phyloP scores from a whole-genome alignment of 2,113 vertebrate genomes.

The cattle (Bos taurus) region DNA sequence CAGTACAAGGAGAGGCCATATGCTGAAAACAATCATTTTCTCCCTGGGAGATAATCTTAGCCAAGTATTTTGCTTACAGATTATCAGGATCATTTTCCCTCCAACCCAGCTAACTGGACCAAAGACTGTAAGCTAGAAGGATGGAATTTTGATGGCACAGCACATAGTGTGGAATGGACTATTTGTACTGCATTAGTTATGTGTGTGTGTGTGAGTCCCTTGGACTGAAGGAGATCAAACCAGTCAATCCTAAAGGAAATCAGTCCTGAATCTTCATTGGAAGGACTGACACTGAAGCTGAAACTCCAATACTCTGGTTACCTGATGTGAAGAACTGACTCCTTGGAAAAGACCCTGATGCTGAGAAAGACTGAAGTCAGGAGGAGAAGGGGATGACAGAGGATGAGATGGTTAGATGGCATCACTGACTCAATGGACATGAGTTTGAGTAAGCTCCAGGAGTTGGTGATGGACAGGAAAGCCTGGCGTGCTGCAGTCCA shows the following conservation, averaged over 20 bases:
- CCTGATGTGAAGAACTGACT: not conserved
- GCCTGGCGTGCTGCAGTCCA: not conserved
- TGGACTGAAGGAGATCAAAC: not conserved
- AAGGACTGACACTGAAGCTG: not conserved
- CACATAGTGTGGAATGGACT: not conserved
- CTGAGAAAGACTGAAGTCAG: not conserved
- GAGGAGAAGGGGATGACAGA: not conserved
- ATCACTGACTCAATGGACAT: not conserved
- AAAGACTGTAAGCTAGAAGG: not conserved
- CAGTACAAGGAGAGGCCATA: not conserved
- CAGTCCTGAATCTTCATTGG: not conserved
- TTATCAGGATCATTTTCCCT: not conserved
- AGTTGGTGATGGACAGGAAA: not conserved
- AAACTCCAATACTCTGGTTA: not conserved
- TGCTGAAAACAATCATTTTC: not conserved
- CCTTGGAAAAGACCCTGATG: not conserved
- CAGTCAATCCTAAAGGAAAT: not conserved
- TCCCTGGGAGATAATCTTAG: not conserved
- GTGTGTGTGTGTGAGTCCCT: not conserved
- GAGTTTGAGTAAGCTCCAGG: not conserved
- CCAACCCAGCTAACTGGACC: not conserved
- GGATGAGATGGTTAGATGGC: not conserved
- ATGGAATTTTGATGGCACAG: not conserved
- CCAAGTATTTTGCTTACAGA: not conserved
- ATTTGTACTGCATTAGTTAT: not conserved